Base-by-base conservation (phyloP, 1,140 invertebrate species). In the Aleiodes sp. region DNA sequence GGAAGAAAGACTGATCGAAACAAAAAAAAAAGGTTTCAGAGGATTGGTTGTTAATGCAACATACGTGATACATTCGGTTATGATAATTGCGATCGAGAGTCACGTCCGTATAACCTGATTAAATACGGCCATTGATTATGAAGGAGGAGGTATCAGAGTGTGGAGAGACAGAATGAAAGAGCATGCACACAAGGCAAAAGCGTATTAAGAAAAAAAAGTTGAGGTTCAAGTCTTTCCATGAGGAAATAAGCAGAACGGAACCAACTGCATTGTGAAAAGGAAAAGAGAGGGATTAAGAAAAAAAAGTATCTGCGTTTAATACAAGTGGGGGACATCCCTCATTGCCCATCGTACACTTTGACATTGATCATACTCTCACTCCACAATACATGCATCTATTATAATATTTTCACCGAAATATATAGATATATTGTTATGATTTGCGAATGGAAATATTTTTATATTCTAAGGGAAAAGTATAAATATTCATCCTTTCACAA, bases 241-340 rank as follows among this genome's bases (percentile, higher is more conserved):
- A 16, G 21, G 78, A 60, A 77, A 73, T 75, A 85, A 85, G 79
- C 83, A 86, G 84, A 81, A 82, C 84, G 84, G 83, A 86, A 86
- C 84, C 80, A 63, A 62, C 68, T 41, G n/a, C n/a, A n/a, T n/a
- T n/a, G n/a, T n/a, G n/a, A n/a, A n/a, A n/a, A n/a, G n/a, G n/a
- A n/a, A n/a, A n/a, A n/a, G n/a, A n/a, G n/a, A n/a, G n/a, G n/a
- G n/a, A n/a, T n/a, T n/a, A n/a, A n/a, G n/a, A n/a, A n/a, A n/a
- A n/a, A n/a, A n/a, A n/a, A n/a, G n/a, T n/a, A n/a, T n/a, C n/a
- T n/a, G n/a, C n/a, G n/a, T n/a, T n/a, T n/a, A n/a, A n/a, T n/a
- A n/a, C n/a, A n/a, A n/a, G n/a, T n/a, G n/a, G n/a, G n/a, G n/a
- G n/a, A n/a, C n/a, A n/a, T n/a, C n/a, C n/a, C n/a, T n/a, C n/a